These are phyloP conservation scores for Babyrousa celebensis DNA, from an alignment of 2,797 vertebrate genomes.

Conservation along the genomic window DNA sequence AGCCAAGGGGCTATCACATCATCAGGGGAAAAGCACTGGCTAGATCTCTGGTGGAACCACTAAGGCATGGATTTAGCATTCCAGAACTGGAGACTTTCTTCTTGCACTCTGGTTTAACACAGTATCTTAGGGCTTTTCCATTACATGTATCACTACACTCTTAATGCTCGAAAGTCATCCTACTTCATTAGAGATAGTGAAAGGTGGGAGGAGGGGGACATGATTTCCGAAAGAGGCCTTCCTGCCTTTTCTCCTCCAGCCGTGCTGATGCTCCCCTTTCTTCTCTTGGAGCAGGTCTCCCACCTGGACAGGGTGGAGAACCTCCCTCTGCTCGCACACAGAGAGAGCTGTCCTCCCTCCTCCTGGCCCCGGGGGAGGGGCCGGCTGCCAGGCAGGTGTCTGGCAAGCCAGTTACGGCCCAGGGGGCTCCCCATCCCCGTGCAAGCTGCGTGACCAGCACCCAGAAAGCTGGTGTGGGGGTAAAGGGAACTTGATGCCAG, in stretches of 20 bases:
- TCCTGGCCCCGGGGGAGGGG: neutral
- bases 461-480: rapidly evolving
- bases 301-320: neutral
- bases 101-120: neutral
- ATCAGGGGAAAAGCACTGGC: neutral
- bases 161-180: neutral
- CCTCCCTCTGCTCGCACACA: too few species aligned
- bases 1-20: neutral
- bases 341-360: neutral
- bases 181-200: neutral
- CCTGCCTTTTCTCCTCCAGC: too few species aligned
- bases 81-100: neutral
- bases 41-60: rapidly evolving
- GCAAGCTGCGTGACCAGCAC: rapidly evolving
- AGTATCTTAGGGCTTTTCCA: neutral
- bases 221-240: rapidly evolving
- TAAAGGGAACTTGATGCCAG: rapidly evolving
- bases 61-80: rapidly evolving
- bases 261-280: neutral
- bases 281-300: rapidly evolving
- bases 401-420: neutral
- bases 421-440: rapidly evolving
- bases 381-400: neutral
- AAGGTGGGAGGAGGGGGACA: neutral
- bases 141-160: rapidly evolving